These are phyloP conservation scores for Hyles euphorbiae DNA, from an alignment of 1,140 invertebrate genomes.

Conservation along the genomic window DNA sequence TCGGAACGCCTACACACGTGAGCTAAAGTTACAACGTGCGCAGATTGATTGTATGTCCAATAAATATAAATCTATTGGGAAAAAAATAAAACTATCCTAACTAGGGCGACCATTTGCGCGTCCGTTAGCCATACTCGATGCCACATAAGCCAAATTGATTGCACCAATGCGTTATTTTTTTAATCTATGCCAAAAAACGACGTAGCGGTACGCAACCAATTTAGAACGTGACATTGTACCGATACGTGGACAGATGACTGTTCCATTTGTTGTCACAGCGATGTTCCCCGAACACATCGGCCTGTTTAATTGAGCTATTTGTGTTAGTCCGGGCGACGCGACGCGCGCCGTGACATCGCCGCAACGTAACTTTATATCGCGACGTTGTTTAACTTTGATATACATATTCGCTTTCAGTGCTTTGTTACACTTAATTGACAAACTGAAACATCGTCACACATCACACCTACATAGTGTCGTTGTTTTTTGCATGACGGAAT, in stretches of 20 bases:
- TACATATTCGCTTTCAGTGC: background rate
- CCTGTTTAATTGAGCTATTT: conserved; percentile 67
- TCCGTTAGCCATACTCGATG: conserved; percentile 4
- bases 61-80: background rate
- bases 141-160: conserved; percentile 38
- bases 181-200: conserved; percentile 37
- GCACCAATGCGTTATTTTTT: conserved; percentile 41
- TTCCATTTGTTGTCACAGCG: conserved; percentile 51
- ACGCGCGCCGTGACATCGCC: conserved; percentile 32
- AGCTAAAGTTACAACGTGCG: too few species aligned
- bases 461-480: too few species aligned
- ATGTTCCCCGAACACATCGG: conserved; percentile 39
- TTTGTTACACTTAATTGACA: background rate
- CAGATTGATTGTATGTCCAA: conserved; percentile 2
- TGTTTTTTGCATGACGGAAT: too few species aligned
- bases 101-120: background rate
- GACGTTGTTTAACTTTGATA: conserved; percentile 12
- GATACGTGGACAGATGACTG: conserved; percentile 51
- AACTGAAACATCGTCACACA: background rate
- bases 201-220: conserved; percentile 43
- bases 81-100: conserved; percentile 2
- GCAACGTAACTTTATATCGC: conserved; percentile 27
- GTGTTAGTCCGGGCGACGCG: conserved; percentile 35
- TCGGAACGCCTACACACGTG: too few species aligned
- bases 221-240: conserved; percentile 47